A percentile compares a stretch with the other conserved stretches of the same genome.
These are phyloP conservation scores for Macaria notata DNA, from an alignment of 2,888 invertebrate genomes.

Conservation along the genomic window DNA sequence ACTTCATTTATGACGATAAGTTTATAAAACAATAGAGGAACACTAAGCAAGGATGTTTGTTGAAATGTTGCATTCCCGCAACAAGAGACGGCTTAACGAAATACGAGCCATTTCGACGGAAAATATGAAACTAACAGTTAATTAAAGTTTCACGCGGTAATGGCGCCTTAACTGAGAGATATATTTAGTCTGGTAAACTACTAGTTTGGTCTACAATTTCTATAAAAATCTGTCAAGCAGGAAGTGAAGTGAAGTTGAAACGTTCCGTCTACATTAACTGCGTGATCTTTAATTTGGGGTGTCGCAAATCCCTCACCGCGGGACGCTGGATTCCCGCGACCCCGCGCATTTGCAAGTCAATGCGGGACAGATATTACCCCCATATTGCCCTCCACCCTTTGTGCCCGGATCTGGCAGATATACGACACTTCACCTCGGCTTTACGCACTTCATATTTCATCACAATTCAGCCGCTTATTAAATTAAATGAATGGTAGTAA, in stretches of 20 bases:
- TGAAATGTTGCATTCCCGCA: too few species aligned
- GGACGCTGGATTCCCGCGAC: conserved; percentile 19
- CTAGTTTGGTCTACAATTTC: too few species aligned
- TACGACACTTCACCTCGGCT: conserved; percentile 28
- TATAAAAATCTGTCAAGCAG: too few species aligned
- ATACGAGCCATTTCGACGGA: too few species aligned
- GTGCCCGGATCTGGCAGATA: conserved; percentile 22
- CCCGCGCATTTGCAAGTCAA: conserved; percentile 37
- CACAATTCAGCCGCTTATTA: conserved; percentile 4
- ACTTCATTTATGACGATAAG: too few species aligned
- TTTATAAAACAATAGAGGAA: too few species aligned
- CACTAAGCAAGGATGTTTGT: too few species aligned
- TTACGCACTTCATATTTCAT: conserved; percentile 29
- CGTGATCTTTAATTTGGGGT: conserved; percentile 13
- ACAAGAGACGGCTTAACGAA: too few species aligned
- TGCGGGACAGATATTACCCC: conserved; percentile 19
- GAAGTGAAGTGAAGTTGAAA: background rate
- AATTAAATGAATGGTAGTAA: background rate
- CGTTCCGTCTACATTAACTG: background rate
- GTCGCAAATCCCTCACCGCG: conserved; percentile 22
- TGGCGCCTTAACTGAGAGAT: too few species aligned
- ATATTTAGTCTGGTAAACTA: too few species aligned
- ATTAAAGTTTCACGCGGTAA: too few species aligned
- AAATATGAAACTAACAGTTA: too few species aligned
- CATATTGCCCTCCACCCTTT: conserved; percentile 20